Base-by-base conservation (phyloP, 2,888 invertebrate species). In the Folsomia manolachei region DNA sequence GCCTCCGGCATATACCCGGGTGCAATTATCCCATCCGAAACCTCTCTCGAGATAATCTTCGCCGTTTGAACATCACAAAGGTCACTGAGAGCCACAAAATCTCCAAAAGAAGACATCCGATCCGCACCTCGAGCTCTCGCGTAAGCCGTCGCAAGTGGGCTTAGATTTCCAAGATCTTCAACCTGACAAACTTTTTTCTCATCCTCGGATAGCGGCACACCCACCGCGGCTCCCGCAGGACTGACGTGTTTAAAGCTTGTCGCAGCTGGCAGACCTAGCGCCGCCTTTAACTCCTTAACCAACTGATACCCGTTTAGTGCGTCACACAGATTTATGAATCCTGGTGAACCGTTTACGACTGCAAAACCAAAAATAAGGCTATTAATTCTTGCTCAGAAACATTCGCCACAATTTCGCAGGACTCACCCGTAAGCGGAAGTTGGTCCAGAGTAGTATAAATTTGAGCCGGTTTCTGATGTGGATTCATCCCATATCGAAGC, bases 91-190 rank as follows among this genome's bases (percentile, higher is more conserved):
- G 97, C 96, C 51, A 98, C 89, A 84, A 98, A 98, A 85, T 99
- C 99, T 0, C 99, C 98, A 85, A 98, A 99, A 0, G 97, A 97
- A 9, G 97, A 97, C 98, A 99, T 98, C 69, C 98, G 89, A 85
- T 99, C 98, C 19, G 97, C 97, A 66, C 98, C 97, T 83, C 98
- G 89, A 0, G 98, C 98, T 72, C 97, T 88, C 0, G 97, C 97
- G 85, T 98, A 98, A 0, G 98, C 97, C 19, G 88, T 88, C 0
- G 96, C 95, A 14, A 97, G 83, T 0, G 95, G 94, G 0, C 92
- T 89, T 78, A 97, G 84, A 51, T 87, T 87, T 0, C 87, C 84
- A 62, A 97, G 82, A 84, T 97, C 97, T 65, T 92, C 90, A 1
- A 97, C 97, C 92, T 96, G 95, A 83, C 96, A 97, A 0, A 97